phyloP scores from a whole-genome alignment of 2,113 vertebrate genomes.

The Thamnophis sirtalis region DNA sequence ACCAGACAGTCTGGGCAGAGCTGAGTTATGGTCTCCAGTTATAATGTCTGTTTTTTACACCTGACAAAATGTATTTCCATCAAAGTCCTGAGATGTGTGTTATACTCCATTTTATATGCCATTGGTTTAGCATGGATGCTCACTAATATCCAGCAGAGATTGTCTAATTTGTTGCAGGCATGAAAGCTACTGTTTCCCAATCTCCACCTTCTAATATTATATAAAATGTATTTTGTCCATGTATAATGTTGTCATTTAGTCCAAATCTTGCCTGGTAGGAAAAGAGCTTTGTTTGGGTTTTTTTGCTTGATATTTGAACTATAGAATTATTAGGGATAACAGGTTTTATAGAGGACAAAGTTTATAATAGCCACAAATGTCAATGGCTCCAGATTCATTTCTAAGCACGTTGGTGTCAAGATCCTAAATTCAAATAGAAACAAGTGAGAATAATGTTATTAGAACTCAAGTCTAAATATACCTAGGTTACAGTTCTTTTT shows the following conservation, averaged over 20 bases:
- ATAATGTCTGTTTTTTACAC: neutral
- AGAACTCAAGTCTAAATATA: neutral
- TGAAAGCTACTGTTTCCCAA: neutral
- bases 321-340: neutral
- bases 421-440: neutral
- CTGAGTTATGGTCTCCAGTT: neutral
- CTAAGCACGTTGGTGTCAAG: neutral
- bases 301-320: neutral
- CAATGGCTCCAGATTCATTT: neutral
- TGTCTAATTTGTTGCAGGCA: conserved; percentile 3
- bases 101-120: conserved; percentile 3
- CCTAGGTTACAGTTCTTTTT: neutral
- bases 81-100: neutral
- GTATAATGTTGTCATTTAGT: neutral
- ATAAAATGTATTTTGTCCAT: neutral
- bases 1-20: neutral
- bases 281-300: neutral
- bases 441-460: neutral
- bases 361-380: neutral
- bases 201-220: neutral
- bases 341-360: neutral
- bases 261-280: neutral
- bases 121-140: conserved; percentile 9
- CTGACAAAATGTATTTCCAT: neutral
- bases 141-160: neutral